Conservation (phyloP, 1,140 invertebrate species). For the Plodia interpunctella region DNA sequence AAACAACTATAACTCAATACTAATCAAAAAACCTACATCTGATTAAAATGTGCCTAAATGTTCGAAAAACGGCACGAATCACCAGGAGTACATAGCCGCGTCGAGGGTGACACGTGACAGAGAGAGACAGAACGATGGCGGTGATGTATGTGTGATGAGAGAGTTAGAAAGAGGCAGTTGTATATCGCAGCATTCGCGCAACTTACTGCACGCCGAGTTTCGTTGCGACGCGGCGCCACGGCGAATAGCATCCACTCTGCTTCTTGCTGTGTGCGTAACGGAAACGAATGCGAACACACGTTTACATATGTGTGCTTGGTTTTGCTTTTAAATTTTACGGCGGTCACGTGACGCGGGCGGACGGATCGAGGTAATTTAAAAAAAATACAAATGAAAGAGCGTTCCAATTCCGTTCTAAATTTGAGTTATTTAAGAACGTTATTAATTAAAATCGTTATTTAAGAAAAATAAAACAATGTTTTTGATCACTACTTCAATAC, state of each 20-base stretch:
- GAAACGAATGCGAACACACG: constrained; percentile 39
- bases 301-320: constrained; percentile 33
- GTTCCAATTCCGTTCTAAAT: no score
- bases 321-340: constrained; percentile 3
- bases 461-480: no score
- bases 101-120: constrained; percentile 22
- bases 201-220: constrained; percentile 97
- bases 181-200: constrained; percentile 48
- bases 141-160: constrained; percentile 47
- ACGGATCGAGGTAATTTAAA: constrained; percentile 24
- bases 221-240: constrained; percentile 93
- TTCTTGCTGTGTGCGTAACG: constrained; percentile 77
- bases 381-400: neutral
- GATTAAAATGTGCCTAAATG: neutral
- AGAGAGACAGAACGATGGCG: constrained; percentile 40
- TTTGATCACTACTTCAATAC: constrained; percentile 37
- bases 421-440: no score
- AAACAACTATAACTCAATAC: constrained; percentile 21
- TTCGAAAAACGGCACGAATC: constrained; percentile 14
- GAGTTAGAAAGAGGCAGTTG: constrained; percentile 45
- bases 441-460: no score
- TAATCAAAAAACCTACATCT: neutral
- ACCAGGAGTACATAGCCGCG: constrained; percentile 31
- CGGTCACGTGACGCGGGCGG: constrained; percentile 16
- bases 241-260: constrained; percentile 86